Evolutionary conservation across 1,140 invertebrate genomes (phyloP).

Genomic region (Yoshiicerus persimilis): DNA sequence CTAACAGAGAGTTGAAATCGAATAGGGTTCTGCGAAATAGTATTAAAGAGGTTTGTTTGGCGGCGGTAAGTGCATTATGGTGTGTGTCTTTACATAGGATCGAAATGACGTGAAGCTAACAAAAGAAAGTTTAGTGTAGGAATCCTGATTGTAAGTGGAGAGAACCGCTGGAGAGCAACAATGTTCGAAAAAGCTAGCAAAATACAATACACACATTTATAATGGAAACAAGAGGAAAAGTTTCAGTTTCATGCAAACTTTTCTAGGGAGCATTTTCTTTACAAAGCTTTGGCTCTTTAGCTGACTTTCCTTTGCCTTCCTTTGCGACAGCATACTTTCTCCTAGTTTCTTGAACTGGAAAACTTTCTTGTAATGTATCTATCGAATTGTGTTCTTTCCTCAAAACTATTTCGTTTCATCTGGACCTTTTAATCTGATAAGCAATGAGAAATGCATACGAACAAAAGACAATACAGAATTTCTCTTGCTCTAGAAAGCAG

Average conservation of each 20-base stretch:
- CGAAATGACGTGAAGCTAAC: neutral
- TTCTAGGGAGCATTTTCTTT: neutral
- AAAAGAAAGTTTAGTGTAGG: neutral
- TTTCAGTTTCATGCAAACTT: neutral
- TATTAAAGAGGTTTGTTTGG: neutral
- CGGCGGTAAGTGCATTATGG: neutral
- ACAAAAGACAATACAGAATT: no score
- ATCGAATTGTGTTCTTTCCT: neutral
- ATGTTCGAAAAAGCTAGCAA: neutral
- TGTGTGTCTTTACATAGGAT: neutral
- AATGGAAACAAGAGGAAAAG: neutral
- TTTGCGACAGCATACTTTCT: neutral
- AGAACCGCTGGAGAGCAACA: neutral
- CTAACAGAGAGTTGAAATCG: no score
- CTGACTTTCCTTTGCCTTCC: neutral
- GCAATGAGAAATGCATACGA: neutral
- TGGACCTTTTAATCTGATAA: neutral
- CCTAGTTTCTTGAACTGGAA: neutral
- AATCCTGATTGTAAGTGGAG: neutral
- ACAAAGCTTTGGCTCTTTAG: neutral
- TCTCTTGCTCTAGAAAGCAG: no score
- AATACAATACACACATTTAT: neutral
- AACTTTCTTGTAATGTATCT: no score
- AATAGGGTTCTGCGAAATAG: no score
- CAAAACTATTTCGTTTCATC: neutral